Evolutionary conservation across 2,113 vertebrate species (phyloP), one percentile per base, ranked within the genome.

Genomic region (Nothocercus julius): DNA sequence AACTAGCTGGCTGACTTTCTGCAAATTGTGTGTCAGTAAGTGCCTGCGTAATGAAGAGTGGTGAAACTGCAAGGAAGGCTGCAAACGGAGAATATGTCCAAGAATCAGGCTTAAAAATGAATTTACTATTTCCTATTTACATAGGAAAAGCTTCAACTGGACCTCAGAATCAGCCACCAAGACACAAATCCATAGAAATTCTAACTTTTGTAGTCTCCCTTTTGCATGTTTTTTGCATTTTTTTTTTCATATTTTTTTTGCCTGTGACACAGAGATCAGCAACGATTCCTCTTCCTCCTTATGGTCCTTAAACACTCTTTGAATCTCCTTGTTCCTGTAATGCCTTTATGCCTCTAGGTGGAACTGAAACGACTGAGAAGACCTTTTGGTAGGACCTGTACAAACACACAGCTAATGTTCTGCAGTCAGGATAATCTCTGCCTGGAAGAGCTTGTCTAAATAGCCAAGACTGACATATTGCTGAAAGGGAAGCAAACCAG

Each of bases 291-390:
- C 13, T 2, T 1, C 7, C 20, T 19, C 20, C 2, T 72, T 28
- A 7, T 17, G 34, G 22, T 69, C 61, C 62, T 49, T 24, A 5
- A 5, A 27, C 16, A 38, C 17, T 2, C 34, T 53, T 64, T 21
- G 34, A 25, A 20, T 75, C 8, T 56, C 51, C 24, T 40, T 79
- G 22, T 49, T 95, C 93, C 80, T 93, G 47, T 92, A 88, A 81
- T 69, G 49, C 44, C 0, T 63, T 90, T 44, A 5, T 73, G 69
- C 95, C 95, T 96, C 92, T 97, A 96, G 94, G 64, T 95, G 95
- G 95, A 95, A 96, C 93, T 79, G 96, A 67, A 90, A 74, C 24
- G 84, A 86, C 2, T 93, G 80, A 84, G 93, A 90, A 66, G 63
- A 20, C 14, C 72, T 90, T 83, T 36, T 45, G 53, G 49, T 76